These are phyloP conservation scores for Poeciliopsis prolifica DNA, from an alignment of 2,113 vertebrate species.

Conservation along the genomic window DNA sequence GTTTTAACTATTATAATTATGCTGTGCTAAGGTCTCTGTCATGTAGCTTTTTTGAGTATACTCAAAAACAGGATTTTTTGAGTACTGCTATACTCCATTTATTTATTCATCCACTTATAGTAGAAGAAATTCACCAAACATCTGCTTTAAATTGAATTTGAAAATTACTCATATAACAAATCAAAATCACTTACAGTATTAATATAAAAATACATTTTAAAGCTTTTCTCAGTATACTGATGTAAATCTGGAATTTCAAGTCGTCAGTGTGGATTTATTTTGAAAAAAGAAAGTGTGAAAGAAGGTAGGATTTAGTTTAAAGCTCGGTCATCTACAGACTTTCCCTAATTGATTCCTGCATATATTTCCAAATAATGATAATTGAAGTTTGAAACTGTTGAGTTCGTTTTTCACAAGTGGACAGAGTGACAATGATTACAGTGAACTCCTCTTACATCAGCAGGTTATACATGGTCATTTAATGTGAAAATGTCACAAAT, in stretches of 20 bases:
- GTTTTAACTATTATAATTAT: too few species aligned
- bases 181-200: too few species aligned
- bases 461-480: conserved; percentile 39
- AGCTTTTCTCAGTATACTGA: too few species aligned
- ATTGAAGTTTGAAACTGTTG: conserved; percentile 2
- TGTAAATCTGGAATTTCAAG: not conserved
- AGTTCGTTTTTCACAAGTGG: conserved; percentile 12
- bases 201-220: too few species aligned
- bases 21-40: too few species aligned
- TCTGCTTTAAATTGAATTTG: too few species aligned
- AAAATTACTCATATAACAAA: too few species aligned
- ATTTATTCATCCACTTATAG: too few species aligned
- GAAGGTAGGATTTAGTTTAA: not conserved
- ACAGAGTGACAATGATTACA: conserved; percentile 37
- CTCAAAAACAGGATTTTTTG: too few species aligned
- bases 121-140: too few species aligned
- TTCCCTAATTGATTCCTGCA: not conserved
- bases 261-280: not conserved
- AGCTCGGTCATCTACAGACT: not conserved
- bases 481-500: conserved; percentile 58
- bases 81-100: too few species aligned
- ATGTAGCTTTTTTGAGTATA: too few species aligned
- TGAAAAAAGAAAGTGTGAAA: not conserved
- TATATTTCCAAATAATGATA: not conserved
- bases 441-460: conserved; percentile 28